These are phyloP conservation scores for Acanthococcus lagerstroemiae DNA, from an alignment of 2,888 invertebrate genomes.

Conservation along the genomic window DNA sequence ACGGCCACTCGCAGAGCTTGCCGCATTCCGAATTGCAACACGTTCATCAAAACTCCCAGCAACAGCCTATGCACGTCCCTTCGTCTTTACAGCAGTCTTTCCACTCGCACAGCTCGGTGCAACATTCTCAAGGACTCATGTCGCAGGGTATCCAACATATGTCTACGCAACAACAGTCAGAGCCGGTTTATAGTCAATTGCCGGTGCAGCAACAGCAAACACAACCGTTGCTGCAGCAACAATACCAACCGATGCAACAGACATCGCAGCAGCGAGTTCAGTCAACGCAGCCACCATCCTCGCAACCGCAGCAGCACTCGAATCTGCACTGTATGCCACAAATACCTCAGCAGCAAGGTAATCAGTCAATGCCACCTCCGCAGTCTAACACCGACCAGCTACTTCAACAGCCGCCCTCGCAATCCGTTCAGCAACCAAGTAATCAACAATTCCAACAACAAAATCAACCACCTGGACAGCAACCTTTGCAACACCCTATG, in stretches of 20 bases:
- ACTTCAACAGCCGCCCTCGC: slow-evolving; percentile 47
- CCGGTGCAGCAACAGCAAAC: slow-evolving; percentile 38
- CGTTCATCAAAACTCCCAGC: slow-evolving; percentile 35
- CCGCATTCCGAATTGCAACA: slow-evolving; percentile 19
- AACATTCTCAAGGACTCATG: slow-evolving; percentile 2
- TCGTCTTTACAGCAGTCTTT: slow-evolving; percentile 19
- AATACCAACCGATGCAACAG: slow-evolving; percentile 44
- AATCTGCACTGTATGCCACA: slow-evolving; percentile 5
- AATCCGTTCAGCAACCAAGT: slow-evolving; percentile 33
- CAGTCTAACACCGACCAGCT: slow-evolving; percentile 44
- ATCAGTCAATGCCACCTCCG: not conserved
- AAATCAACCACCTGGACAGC: slow-evolving; percentile 32
- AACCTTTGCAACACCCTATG: slow-evolving; percentile 40
- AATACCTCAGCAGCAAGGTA: slow-evolving; percentile 1
- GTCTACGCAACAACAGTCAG: slow-evolving; percentile 1
- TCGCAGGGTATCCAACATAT: not conserved
- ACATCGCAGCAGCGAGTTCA: slow-evolving; percentile 42
- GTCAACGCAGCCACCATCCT: not conserved
- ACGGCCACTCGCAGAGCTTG: slow-evolving; percentile 25
- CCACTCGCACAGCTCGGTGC: slow-evolving; percentile 4
- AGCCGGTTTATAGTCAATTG: no score
- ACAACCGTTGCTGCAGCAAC: slow-evolving; percentile 42
- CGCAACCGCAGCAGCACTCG: slow-evolving; percentile 33
- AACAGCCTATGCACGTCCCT: slow-evolving; percentile 39
- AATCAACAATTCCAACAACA: slow-evolving; percentile 35